Conservation (phyloP, 2,888 invertebrate genomes). For the Drosophila colorata region DNA sequence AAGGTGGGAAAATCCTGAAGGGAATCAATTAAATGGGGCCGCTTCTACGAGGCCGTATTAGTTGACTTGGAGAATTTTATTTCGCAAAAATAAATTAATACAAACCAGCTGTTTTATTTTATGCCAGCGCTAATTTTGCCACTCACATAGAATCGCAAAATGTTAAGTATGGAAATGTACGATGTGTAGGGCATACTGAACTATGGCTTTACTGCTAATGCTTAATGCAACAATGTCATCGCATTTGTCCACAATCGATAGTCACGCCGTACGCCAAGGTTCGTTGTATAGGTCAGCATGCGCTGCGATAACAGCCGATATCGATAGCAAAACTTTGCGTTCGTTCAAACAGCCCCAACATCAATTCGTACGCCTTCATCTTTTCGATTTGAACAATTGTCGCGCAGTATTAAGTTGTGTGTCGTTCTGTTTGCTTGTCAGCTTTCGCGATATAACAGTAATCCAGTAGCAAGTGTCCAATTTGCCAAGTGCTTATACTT, state of each 20-base stretch:
- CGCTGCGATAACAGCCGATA: background rate
- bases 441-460: slow-evolving; percentile 51
- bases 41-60: no score
- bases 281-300: background rate
- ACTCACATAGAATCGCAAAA: background rate
- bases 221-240: background rate
- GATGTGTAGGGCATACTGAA: no score
- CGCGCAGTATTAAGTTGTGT: slow-evolving; percentile 65
- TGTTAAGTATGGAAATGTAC: no score
- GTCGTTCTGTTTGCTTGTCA: slow-evolving; percentile 63
- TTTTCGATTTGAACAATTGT: slow-evolving; percentile 51
- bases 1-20: no score
- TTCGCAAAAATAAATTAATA: no score
- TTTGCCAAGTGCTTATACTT: slow-evolving; percentile 43
- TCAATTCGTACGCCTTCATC: slow-evolving; percentile 47
- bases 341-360: slow-evolving; percentile 24
- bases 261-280: slow-evolving; percentile 3
- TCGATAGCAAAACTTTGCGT: background rate
- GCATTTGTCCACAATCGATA: slow-evolving; percentile 1
- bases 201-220: background rate
- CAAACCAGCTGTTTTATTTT: no score
- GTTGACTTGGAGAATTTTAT: no score
- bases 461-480: slow-evolving; percentile 42
- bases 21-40: no score
- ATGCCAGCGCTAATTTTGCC: background rate